Evolutionary conservation across 2,113 vertebrate species (phyloP), one percentile per base, ranked within the genome.

Genomic region (Bostrychus sinensis): DNA sequence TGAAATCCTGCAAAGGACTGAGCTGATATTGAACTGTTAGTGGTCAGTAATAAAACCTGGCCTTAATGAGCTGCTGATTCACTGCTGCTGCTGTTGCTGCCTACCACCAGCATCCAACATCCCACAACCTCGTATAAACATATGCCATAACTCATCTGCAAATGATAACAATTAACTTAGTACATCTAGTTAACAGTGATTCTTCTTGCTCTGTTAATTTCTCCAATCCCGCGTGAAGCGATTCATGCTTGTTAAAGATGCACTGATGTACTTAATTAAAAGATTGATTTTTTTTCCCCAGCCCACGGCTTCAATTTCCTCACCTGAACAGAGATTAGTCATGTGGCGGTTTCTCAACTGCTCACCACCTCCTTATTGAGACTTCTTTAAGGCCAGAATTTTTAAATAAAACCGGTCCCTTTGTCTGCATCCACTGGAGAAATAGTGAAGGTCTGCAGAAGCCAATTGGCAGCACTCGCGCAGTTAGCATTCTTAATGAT

Each of bases 401-500:
- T 83, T 72, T 41, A 59, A 88, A 88, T 81, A 75, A 82, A 72
- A 41, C 28, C 60, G 12, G 81, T 72, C 70, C 81, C 81, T 89
- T 86, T 70, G 79, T 93, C 57, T 23, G 48, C 59, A 32, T 53
- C 62, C 54, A 70, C 61, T 36, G 78, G 75, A 85, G 80, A 56
- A 75, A 54, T 62, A 64, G 53, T 68, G 55, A 54, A 78, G 78
- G 72, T 78, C 62, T 83, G 67, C 60, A 45, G 75, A 75, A 74
- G 78, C 80, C 82, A 88, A 23, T 68, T 92, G 89, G 89, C 82
- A 91, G 59, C 78, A 57, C 42, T 84, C 70, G 85, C 80, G 84
- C 89, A 80, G 78, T 84, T 86, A 82, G 76, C 77, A 62, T 72
- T 91, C 92, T 90, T 91, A 82, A 75, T 88, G 85, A 91, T 92